A percentile compares a stretch with the other conserved stretches of the same genome.
phyloP scores from a whole-genome alignment of 2,888 invertebrate genomes.

The Physocephala rufipes region DNA sequence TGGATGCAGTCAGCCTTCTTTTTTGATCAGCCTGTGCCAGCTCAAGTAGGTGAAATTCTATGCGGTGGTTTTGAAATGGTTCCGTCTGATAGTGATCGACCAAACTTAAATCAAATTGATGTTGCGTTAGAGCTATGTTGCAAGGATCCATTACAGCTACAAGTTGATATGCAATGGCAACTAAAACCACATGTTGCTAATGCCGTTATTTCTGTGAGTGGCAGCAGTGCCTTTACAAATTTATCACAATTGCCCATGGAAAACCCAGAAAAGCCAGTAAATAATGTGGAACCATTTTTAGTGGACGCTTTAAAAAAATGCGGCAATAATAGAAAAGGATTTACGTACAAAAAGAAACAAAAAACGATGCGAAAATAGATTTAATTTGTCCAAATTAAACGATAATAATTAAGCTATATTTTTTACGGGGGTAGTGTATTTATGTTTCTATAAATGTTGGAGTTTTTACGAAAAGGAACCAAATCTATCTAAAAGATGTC shows the following conservation, averaged over 20 bases:
- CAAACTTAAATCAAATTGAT: conserved; percentile 43
- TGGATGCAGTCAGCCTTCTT: conserved; percentile 97
- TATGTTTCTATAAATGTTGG: too few species aligned
- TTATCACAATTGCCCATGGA: neutral
- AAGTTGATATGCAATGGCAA: conserved; percentile 46
- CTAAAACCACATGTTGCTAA: conserved; percentile 38
- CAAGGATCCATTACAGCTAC: conserved; percentile 44
- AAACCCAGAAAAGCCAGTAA: neutral
- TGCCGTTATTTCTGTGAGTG: neutral
- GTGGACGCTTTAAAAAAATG: neutral
- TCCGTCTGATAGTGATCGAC: conserved; percentile 11
- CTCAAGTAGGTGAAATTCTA: conserved; percentile 77
- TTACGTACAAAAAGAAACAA: neutral
- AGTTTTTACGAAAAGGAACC: too few species aligned
- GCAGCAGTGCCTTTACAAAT: neutral
- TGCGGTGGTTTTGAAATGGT: conserved; percentile 48
- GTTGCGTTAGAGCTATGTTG: conserved; percentile 45
- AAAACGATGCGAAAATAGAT: neutral
- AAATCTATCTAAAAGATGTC: too few species aligned
- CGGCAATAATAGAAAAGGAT: neutral
- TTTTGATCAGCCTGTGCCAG: conserved; percentile 92
- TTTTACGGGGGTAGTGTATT: too few species aligned
- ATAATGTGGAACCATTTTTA: neutral
- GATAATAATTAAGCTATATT: neutral
- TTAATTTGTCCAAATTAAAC: neutral